phyloP scores from a whole-genome alignment of 2,797 vertebrate species.

The Phalloptychus januarius region DNA sequence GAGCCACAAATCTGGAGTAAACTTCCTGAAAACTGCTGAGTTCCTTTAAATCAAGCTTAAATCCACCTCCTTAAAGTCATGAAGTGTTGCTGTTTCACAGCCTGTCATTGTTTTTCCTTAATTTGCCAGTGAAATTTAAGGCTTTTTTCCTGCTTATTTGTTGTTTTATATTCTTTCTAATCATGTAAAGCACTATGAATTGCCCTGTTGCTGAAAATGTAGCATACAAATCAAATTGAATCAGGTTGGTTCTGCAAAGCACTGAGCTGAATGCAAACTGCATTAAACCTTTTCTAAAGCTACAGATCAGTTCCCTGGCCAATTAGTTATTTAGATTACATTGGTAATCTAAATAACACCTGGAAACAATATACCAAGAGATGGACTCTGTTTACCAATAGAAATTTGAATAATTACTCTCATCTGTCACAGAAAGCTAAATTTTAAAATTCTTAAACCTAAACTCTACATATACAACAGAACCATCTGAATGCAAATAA shows the following conservation, averaged over 20 bases:
- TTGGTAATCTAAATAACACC: not conserved
- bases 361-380: not conserved
- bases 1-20: not conserved
- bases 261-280: not conserved
- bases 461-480: not conserved
- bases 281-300: not conserved
- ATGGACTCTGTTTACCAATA: not conserved
- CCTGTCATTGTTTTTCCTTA: too few species aligned
- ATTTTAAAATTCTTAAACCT: not conserved
- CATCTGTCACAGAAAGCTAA: not conserved
- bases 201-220: not conserved
- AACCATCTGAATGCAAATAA: not conserved
- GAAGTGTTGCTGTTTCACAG: too few species aligned
- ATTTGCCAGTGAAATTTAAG: too few species aligned
- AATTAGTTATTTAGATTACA: not conserved
- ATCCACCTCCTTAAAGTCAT: not conserved
- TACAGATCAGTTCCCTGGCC: too few species aligned
- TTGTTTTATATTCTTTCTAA: not conserved
- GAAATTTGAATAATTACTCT: slow-evolving; percentile 9
- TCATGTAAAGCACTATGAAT: not conserved
- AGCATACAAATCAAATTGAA: not conserved
- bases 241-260: not conserved
- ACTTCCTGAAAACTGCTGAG: not conserved
- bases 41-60: not conserved
- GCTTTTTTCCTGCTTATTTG: not conserved